Evolutionary conservation across 2,888 invertebrate genomes (phyloP).

Genomic region (Cryptocephalus primarius): DNA sequence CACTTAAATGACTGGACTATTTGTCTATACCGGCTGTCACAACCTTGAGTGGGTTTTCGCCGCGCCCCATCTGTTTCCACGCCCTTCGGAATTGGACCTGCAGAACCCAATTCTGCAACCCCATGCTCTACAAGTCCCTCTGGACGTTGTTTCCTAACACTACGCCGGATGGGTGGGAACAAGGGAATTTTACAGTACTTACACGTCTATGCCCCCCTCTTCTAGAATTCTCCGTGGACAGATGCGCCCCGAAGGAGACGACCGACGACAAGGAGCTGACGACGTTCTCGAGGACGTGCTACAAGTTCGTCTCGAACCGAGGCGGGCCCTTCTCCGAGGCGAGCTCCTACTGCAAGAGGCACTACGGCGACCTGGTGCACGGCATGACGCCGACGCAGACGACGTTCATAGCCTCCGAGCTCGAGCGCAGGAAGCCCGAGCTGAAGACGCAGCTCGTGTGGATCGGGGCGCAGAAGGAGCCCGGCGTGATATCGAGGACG

Average conservation of each 20-base stretch:
- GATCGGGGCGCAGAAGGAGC: slow-evolving; percentile 86
- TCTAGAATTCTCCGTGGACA: slow-evolving; percentile 78
- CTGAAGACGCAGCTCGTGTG: slow-evolving; percentile 80
- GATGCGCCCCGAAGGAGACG: slow-evolving; percentile 52
- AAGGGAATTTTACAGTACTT: no score
- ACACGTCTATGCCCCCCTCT: no score
- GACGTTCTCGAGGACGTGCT: slow-evolving; percentile 77
- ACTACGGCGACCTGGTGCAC: slow-evolving; percentile 61
- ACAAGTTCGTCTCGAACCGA: slow-evolving; percentile 73
- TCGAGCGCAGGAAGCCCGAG: slow-evolving; percentile 68
- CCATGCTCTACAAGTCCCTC: no score
- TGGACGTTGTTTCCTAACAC: no score
- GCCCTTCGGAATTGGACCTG: no score
- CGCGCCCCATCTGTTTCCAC: no score
- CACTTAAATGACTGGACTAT: no score
- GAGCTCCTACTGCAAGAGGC: slow-evolving; percentile 54
- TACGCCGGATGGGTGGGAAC: no score
- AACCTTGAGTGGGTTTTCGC: no score
- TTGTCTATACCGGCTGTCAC: no score
- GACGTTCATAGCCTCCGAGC: slow-evolving; percentile 62
- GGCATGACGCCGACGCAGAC: slow-evolving; percentile 47
- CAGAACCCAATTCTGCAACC: no score
- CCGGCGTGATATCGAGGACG: slow-evolving; percentile 66
- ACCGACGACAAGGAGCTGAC: slow-evolving; percentile 70
- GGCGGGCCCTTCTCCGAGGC: slow-evolving; percentile 79